These are phyloP conservation scores for Melanostigma gelatinosum DNA, from an alignment of 2,113 vertebrate genomes.

Conservation along the genomic window DNA sequence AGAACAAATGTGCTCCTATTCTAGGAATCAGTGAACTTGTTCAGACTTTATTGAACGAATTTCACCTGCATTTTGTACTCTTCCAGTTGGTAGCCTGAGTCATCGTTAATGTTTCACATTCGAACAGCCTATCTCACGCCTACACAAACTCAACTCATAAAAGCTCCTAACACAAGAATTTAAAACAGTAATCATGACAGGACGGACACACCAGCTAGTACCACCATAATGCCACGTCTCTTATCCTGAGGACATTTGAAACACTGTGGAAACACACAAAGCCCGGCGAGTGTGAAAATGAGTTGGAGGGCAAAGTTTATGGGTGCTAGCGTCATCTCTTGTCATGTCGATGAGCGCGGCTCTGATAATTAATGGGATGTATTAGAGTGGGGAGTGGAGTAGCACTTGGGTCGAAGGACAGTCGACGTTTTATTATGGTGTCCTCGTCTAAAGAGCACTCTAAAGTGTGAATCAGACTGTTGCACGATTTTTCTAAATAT, in stretches of 20 bases:
- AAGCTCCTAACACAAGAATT: slow-evolving; percentile 47
- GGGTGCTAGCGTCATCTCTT: slow-evolving; percentile 56
- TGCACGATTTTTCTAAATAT: slow-evolving; percentile 15
- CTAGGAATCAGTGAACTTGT: not conserved
- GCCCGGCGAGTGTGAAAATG: slow-evolving; percentile 21
- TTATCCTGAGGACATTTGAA: slow-evolving; percentile 33
- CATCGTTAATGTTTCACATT: slow-evolving; percentile 53
- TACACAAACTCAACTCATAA: slow-evolving; percentile 52
- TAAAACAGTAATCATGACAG: slow-evolving; percentile 30
- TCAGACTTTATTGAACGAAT: not conserved
- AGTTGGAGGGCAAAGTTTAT: slow-evolving; percentile 31
- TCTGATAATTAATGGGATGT: slow-evolving; percentile 60
- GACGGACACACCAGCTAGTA: slow-evolving; percentile 25
- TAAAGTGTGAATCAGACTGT: slow-evolving; percentile 7
- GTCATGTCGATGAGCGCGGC: slow-evolving; percentile 54
- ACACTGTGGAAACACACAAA: slow-evolving; percentile 9
- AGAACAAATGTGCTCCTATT: not conserved
- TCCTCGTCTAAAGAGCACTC: slow-evolving; percentile 17
- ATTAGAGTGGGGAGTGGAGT: slow-evolving; percentile 69
- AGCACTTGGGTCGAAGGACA: slow-evolving; percentile 21
- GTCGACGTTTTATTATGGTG: slow-evolving; percentile 31
- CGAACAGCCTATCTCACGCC: slow-evolving; percentile 54
- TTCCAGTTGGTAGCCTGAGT: slow-evolving; percentile 51
- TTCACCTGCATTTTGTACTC: not conserved
- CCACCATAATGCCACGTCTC: slow-evolving; percentile 14